phyloP scores from a whole-genome alignment of 1,140 invertebrate genomes.

The Pogonomyrmex californicus region DNA sequence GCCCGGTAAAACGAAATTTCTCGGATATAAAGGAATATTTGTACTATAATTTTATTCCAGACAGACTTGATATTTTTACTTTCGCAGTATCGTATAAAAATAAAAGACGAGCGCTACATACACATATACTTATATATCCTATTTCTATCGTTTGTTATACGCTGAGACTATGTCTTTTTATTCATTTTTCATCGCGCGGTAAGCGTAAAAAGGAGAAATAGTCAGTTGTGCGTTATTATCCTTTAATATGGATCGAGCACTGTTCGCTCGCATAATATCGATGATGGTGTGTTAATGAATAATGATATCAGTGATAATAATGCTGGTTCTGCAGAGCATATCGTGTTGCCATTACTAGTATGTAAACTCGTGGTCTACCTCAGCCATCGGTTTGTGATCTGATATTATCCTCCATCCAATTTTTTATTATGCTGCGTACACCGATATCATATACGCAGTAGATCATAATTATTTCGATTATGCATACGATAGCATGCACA shows the following conservation, averaged over 20 bases:
- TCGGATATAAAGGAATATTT: conserved; percentile 17
- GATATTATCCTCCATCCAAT: conserved; percentile 43
- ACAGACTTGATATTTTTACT: conserved; percentile 5
- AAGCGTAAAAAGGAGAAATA: conserved; percentile 18
- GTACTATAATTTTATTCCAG: neutral
- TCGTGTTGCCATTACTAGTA: conserved; percentile 39
- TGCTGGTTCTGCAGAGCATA: conserved; percentile 25
- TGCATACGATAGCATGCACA: neutral
- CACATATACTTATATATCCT: neutral
- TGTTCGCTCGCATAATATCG: conserved; percentile 36
- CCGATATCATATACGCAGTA: neutral
- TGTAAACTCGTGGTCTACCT: conserved; percentile 49
- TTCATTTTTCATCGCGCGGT: neutral
- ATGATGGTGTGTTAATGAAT: conserved; percentile 53
- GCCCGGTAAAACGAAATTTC: conserved; percentile 23
- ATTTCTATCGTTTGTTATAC: neutral
- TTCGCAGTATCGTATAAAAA: conserved; percentile 16
- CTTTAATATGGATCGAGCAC: conserved; percentile 16
- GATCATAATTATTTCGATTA: conserved; percentile 44
- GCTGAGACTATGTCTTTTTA: conserved; percentile 6
- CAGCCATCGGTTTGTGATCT: conserved; percentile 46
- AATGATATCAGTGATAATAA: conserved; percentile 57
- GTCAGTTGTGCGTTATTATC: conserved; percentile 22
- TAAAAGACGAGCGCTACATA: conserved; percentile 1
- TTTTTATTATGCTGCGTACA: conserved; percentile 10